Conservation (phyloP, 2,797 vertebrate genomes). For the Cyclopterus lumpus region DNA sequence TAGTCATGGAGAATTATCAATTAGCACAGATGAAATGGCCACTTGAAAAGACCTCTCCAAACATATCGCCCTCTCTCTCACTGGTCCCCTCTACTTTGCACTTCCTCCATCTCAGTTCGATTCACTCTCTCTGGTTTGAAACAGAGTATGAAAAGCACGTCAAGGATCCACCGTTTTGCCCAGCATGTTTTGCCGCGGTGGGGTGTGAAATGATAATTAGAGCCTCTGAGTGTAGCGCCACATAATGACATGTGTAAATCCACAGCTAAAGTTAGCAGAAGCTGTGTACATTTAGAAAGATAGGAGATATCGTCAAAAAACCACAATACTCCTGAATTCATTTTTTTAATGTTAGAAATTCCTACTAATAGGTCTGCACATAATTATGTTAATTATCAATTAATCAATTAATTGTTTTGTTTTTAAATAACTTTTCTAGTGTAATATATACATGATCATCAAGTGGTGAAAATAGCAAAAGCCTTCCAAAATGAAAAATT, state of each 20-base stretch:
- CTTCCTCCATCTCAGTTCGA: slow-evolving; percentile 64
- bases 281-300: slow-evolving; percentile 38
- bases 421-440: too few relatives aligned
- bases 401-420: neutral
- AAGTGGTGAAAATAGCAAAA: neutral
- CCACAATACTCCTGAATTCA: neutral
- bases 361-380: neutral
- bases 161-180: slow-evolving; percentile 52
- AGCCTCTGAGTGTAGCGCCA: slow-evolving; percentile 35
- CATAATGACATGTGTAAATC: slow-evolving; percentile 41
- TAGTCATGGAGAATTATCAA: slow-evolving; percentile 82
- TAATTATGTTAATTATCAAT: neutral
- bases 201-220: slow-evolving; percentile 64
- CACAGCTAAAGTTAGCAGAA: slow-evolving; percentile 24
- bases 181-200: slow-evolving; percentile 29
- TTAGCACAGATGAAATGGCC: slow-evolving; percentile 82
- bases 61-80: slow-evolving; percentile 61
- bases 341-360: neutral
- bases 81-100: slow-evolving; percentile 51
- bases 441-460: neutral
- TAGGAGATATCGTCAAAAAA: neutral
- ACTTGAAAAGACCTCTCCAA: slow-evolving; percentile 79
- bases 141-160: slow-evolving; percentile 48
- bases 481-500: neutral
- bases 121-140: slow-evolving; percentile 56